phyloP scores from a whole-genome alignment of 2,888 invertebrate species.

The Plutella xylostella region DNA sequence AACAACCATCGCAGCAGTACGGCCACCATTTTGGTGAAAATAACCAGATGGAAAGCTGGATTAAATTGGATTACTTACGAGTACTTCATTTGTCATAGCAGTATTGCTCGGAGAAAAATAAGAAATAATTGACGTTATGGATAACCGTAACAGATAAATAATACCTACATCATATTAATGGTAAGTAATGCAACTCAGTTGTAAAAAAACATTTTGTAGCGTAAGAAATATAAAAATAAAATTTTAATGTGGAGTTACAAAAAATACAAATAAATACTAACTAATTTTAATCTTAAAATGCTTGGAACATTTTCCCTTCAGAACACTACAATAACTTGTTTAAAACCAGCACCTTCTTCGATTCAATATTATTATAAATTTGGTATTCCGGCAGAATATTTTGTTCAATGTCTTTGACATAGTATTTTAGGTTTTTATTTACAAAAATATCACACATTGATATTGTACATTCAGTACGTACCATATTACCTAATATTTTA shows the following conservation, averaged over 20 bases:
- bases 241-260: too few relatives aligned
- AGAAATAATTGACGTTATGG: too few relatives aligned
- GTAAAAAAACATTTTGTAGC: too few relatives aligned
- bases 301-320: neutral
- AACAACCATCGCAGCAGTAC: too few relatives aligned
- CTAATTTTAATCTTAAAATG: neutral
- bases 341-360: constrained; percentile 27
- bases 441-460: constrained; percentile 53
- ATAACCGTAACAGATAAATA: too few relatives aligned
- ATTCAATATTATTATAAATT: constrained; percentile 18
- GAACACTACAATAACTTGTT: constrained; percentile 19
- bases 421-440: constrained; percentile 24
- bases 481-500: too few relatives aligned
- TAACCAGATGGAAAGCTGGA: too few relatives aligned
- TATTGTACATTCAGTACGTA: constrained; percentile 34
- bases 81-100: too few relatives aligned
- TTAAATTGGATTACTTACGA: too few relatives aligned
- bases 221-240: too few relatives aligned
- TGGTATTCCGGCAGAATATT: neutral
- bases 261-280: neutral
- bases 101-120: too few relatives aligned
- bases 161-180: neutral
- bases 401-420: constrained; percentile 40
- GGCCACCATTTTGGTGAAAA: too few relatives aligned
- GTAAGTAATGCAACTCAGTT: neutral